Evolutionary conservation across 1,140 invertebrate genomes (phyloP).

Genomic region (Pachyrhynchus sulphureomaculatus): DNA sequence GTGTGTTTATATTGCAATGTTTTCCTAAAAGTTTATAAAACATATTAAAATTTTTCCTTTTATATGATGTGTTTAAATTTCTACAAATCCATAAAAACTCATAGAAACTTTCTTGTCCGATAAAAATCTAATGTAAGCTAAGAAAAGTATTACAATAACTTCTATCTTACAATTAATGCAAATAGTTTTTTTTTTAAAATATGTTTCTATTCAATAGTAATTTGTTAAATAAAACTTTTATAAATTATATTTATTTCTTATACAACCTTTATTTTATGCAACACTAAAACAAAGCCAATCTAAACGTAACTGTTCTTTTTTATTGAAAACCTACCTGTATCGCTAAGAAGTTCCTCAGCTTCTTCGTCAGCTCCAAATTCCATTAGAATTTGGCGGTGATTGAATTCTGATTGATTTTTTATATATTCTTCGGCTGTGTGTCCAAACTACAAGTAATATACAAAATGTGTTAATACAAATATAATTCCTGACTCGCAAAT

Average conservation of each 20-base stretch:
- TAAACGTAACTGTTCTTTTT: background rate
- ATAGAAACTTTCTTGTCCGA: no score
- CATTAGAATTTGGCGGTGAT: conserved; percentile 65
- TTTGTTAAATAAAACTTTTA: background rate
- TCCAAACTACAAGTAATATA: conserved; percentile 61
- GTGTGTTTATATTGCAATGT: no score
- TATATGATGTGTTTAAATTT: no score
- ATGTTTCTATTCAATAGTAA: no score
- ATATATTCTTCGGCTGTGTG: conserved; percentile 75
- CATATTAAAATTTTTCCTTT: no score
- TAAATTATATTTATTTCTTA: background rate
- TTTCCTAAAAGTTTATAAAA: no score
- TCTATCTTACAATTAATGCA: no score
- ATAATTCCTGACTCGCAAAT: no score
- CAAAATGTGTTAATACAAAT: background rate
- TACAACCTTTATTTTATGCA: conserved; percentile 24
- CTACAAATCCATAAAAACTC: no score
- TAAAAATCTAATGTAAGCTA: no score
- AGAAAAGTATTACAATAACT: no score
- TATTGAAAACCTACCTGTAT: conserved; percentile 64
- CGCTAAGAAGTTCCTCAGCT: conserved; percentile 67
- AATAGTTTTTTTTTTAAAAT: no score
- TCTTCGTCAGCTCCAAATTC: conserved; percentile 69
- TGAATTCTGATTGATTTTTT: conserved; percentile 66
- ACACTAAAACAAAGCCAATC: background rate